phyloP scores from a whole-genome alignment of 2,797 vertebrate species.

The Psittacula echo region DNA sequence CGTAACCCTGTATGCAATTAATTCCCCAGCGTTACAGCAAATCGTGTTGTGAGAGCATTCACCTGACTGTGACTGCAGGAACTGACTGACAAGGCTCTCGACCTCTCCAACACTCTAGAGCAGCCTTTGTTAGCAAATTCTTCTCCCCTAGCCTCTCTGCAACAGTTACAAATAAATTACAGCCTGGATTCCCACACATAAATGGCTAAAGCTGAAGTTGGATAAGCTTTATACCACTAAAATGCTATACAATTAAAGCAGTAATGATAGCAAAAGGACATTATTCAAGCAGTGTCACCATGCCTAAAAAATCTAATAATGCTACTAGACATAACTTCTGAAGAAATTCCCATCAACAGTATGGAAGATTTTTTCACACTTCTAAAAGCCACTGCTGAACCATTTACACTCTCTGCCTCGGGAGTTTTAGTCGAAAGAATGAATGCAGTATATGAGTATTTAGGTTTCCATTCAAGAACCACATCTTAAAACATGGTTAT shows the following conservation, averaged over 20 bases:
- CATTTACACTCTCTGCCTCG: background rate
- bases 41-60: background rate
- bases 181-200: background rate
- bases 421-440: background rate
- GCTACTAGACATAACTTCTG: background rate
- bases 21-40: background rate
- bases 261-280: background rate
- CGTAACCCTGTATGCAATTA: background rate
- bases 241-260: background rate
- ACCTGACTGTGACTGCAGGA: background rate
- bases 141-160: background rate
- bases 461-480: background rate
- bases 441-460: background rate
- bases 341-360: background rate
- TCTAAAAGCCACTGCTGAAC: background rate
- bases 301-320: background rate
- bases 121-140: background rate
- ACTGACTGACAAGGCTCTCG: background rate
- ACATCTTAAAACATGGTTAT: background rate
- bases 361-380: background rate
- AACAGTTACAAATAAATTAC: background rate
- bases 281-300: background rate
- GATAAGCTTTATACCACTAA: background rate
- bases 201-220: background rate
- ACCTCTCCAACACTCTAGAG: background rate